Evolutionary conservation across 53 echinoderm and acorn worm genomes (phyloP).

Genomic region (Patiria pectinifera): DNA sequence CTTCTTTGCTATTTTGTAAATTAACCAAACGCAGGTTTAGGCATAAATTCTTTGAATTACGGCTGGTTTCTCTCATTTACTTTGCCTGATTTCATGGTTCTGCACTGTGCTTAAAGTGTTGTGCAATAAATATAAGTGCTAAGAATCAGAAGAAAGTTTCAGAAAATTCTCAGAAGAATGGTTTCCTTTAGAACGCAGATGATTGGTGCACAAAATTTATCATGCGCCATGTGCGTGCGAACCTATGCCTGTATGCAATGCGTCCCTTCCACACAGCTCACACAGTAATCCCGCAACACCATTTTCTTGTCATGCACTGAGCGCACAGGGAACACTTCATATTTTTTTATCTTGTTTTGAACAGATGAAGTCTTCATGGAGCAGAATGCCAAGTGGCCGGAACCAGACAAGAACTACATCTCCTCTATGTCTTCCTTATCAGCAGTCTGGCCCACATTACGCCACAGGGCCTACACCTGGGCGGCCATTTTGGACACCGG

Average conservation of each 20-base stretch:
- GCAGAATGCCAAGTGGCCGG: conserved; percentile 33
- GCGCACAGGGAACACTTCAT: background rate
- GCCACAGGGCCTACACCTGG: conserved; percentile 58
- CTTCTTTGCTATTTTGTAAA: background rate
- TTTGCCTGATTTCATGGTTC: too few species aligned
- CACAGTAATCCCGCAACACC: background rate
- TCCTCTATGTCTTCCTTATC: conserved; percentile 23
- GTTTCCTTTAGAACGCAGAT: too few species aligned
- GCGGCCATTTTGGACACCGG: conserved; percentile 36
- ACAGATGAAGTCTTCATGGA: conserved; percentile 43
- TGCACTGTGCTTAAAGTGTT: too few species aligned
- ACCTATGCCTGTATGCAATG: too few species aligned
- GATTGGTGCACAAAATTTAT: too few species aligned
- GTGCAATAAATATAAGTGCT: too few species aligned
- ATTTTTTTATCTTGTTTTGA: background rate
- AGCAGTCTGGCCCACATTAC: conserved; percentile 68
- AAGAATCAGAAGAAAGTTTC: too few species aligned
- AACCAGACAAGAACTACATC: conserved; percentile 56
- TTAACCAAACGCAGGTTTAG: background rate
- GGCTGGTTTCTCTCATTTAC: too few species aligned
- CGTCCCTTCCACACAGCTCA: background rate
- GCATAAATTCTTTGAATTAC: background rate
- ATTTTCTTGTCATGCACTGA: background rate
- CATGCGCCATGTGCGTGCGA: too few species aligned
- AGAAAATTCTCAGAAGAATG: too few species aligned